Percentiles rank a stretch among this genome's conserved stretches.
phyloP scores from a whole-genome alignment of 2,888 invertebrate genomes.

The Hofmannophila pseudospretella region DNA sequence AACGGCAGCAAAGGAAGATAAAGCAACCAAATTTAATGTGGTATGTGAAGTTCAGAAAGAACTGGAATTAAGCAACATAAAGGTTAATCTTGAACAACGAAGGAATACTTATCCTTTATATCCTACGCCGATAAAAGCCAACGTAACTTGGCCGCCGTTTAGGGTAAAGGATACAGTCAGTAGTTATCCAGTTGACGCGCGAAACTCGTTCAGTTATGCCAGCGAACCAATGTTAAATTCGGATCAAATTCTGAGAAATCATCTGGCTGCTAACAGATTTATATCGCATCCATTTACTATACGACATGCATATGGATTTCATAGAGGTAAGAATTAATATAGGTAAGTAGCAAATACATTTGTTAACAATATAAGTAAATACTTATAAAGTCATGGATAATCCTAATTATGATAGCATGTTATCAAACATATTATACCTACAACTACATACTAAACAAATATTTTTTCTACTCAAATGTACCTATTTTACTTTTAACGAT shows the following conservation, averaged over 20 bases:
- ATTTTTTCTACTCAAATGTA: too few species aligned
- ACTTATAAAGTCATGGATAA: too few species aligned
- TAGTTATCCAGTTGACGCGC: conserved; percentile 32
- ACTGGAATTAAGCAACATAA: conserved; percentile 32
- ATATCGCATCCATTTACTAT: conserved; percentile 44
- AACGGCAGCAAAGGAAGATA: conserved; percentile 15
- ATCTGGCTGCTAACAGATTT: conserved; percentile 52
- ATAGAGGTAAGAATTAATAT: conserved; percentile 52
- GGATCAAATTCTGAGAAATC: conserved; percentile 51
- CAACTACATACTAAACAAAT: too few species aligned
- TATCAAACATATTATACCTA: too few species aligned
- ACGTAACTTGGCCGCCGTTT: conserved; percentile 41
- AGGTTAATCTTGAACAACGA: conserved; percentile 43
- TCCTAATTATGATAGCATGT: too few species aligned
- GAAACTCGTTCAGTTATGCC: conserved; percentile 44
- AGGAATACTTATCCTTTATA: conserved; percentile 59
- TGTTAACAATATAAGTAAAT: too few species aligned
- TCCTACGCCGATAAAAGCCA: conserved; percentile 55
- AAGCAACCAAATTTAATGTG: conserved; percentile 31
- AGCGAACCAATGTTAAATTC: conserved; percentile 54
- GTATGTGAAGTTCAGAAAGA: conserved; percentile 41
- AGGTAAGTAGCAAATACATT: too few species aligned
- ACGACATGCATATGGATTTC: conserved; percentile 55
- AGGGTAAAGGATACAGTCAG: conserved; percentile 38
- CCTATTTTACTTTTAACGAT: too few species aligned